Base-by-base conservation (phyloP, 2,888 invertebrate species). In the Halictus quadricinctus region DNA sequence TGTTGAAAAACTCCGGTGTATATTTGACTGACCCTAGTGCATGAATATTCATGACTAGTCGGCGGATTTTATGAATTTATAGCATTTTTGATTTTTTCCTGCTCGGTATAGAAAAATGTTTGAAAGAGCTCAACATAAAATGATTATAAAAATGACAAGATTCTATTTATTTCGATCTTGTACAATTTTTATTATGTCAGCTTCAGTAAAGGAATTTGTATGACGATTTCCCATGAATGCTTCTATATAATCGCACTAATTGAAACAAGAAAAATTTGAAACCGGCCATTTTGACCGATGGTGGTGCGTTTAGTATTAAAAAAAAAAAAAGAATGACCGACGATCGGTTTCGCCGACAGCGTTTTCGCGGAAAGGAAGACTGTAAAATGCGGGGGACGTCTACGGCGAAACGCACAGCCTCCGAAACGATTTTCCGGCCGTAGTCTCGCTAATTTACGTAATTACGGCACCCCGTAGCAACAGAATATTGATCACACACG, bases 401-500 rank as follows among this genome's bases (percentile, higher is more conserved):
- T 2, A 15, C 18, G 29, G 1, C 25, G 29, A 29, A 15, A 29
- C 29, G 0, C 18, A 29, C 64, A 64, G 15, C 18, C 18, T 29
- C 64, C 29, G 18, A 12, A 36, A 69, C 10, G 18, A 69, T 69
- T 41, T 36, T 1, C 41, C 21, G 41, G 3, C 69, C 69, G 41
- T 10, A 36, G 36, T 66, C 21, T 36, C 21, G 29, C 13, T n/a
- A 48, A 76, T 54, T 15, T 50, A 21, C 50, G 25, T 82, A 54
- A 70, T 43, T 72, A 73, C 25, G 25, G 0, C 46, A 13, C 2
- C 21, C 15, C 2, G 36, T 60, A 18, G 41, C n/a, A 41, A 29
- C 18, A n/a, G 60, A 78, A 48, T 66, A 66, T 83, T 50, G 50
- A 58, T 48, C n/a, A 64, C 8, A 29, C 69, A 41, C 50, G n/a